Conservation (phyloP, 2,113 vertebrate species). For the Lophura nycthemera region DNA sequence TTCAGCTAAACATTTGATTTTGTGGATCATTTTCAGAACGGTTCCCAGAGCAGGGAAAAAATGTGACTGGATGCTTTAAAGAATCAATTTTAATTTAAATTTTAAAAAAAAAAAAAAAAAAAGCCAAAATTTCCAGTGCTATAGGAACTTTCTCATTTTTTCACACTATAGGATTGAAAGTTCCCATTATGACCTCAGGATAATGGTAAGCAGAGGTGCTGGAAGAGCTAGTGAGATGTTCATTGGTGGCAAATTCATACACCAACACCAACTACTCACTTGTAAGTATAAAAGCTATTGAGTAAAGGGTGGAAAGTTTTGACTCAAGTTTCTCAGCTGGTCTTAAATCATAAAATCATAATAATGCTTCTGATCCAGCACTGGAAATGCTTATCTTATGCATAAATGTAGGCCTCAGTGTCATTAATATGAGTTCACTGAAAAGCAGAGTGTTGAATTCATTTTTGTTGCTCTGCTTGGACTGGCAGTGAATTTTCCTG, state of each 20-base stretch:
- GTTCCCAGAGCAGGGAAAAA: neutral
- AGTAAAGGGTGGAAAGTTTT: neutral
- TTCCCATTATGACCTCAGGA: neutral
- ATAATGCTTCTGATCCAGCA: neutral
- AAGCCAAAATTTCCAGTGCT: neutral
- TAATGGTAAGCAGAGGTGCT: neutral
- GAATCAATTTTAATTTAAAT: neutral
- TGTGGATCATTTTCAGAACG: neutral
- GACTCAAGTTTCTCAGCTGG: neutral
- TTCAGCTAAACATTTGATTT: neutral
- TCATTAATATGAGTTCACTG: neutral
- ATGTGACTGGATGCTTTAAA: neutral
- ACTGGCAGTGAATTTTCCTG: neutral
- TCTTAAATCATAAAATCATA: constrained; percentile 32
- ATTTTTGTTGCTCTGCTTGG: neutral
- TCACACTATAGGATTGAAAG: neutral
- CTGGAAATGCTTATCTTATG: constrained; percentile 6
- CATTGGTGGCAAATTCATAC: neutral
- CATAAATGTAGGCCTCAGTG: neutral
- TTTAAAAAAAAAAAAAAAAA: neutral
- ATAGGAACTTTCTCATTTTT: neutral
- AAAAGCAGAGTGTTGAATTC: neutral
- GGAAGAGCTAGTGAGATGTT: neutral
- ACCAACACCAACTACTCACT: neutral
- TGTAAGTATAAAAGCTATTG: neutral